phyloP scores from a whole-genome alignment of 2,113 vertebrate genomes.

The Bujurquina vittata region DNA sequence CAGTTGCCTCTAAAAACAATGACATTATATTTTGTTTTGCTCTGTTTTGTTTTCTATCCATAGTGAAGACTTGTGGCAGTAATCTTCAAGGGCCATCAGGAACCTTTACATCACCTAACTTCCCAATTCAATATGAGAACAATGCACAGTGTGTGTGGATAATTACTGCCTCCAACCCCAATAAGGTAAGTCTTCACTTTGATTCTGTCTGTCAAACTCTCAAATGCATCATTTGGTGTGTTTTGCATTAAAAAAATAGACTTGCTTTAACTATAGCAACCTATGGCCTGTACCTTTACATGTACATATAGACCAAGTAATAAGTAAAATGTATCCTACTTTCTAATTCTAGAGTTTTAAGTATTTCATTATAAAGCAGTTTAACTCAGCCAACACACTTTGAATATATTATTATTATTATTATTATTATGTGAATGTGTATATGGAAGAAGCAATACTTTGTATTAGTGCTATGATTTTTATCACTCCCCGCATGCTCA shows the following conservation, averaged over 20 bases:
- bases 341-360: background rate
- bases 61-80: conserved; percentile 85
- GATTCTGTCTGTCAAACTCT: background rate
- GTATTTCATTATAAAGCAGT: background rate
- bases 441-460: conserved; percentile 3
- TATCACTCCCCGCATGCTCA: background rate
- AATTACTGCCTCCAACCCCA: conserved; percentile 83
- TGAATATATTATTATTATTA: background rate
- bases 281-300: background rate
- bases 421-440: background rate
- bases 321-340: background rate
- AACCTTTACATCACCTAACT: conserved; percentile 83
- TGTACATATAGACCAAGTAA: background rate
- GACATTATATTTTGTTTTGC: conserved; percentile 2
- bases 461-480: background rate
- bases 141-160: conserved; percentile 87
- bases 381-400: background rate
- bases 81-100: conserved; percentile 84
- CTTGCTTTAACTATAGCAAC: background rate
- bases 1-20: conserved; percentile 7
- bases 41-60: conserved; percentile 22
- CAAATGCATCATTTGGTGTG: background rate
- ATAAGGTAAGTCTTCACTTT: conserved; percentile 76
- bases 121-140: conserved; percentile 85
- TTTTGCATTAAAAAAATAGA: background rate